Evolutionary conservation across 2,888 invertebrate genomes (phyloP).

Genomic region (Criorhina ranunculi): DNA sequence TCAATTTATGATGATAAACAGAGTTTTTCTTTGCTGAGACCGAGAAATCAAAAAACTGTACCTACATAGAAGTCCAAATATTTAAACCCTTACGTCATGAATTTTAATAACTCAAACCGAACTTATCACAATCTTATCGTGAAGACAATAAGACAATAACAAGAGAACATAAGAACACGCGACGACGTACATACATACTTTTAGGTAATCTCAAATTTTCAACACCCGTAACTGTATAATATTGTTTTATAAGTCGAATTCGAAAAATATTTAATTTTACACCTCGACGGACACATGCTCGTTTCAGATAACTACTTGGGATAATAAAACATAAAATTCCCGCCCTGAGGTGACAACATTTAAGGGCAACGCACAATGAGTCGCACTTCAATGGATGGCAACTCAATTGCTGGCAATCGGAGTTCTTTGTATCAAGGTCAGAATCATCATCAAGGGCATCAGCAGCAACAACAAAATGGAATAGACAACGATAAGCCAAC

Average conservation of each 20-base stretch:
- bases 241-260: background rate
- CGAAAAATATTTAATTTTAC: background rate
- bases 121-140: constrained; percentile 28
- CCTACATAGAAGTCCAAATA: constrained; percentile 2
- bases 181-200: background rate
- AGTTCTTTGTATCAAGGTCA: constrained; percentile 52
- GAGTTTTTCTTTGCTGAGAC: background rate
- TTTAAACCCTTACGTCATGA: constrained; percentile 19
- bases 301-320: constrained; percentile 32
- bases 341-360: constrained; percentile 16
- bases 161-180: background rate
- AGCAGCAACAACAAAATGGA: constrained; percentile 40
- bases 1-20: constrained; percentile 16
- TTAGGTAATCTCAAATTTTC: constrained; percentile 8
- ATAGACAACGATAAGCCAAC: constrained; percentile 86
- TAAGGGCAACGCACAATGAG: constrained; percentile 33
- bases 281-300: constrained; percentile 10
- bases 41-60: constrained; percentile 15
- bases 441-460: constrained; percentile 43
- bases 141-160: constrained; percentile 21
- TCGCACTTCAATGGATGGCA: constrained; percentile 59
- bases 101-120: constrained; percentile 24
- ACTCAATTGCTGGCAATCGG: constrained; percentile 54
- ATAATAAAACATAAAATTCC: constrained; percentile 3
- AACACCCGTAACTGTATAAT: constrained; percentile 13